Conservation (phyloP, 64 coral and sea anemone genomes). For the Trachythela sp. region DNA sequence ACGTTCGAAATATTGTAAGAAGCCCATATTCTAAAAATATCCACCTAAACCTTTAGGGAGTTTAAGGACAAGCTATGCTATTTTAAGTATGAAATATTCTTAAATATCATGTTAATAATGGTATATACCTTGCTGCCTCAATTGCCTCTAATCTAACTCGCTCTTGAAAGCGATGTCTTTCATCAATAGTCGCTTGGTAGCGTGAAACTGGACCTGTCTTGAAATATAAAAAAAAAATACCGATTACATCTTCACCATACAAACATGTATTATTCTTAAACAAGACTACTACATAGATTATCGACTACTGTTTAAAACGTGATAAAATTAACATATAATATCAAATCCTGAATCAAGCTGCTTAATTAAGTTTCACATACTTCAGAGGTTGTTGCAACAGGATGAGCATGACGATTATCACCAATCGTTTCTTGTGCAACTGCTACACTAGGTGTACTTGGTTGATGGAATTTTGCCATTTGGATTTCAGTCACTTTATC, state of each 20-base stretch:
- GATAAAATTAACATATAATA: too few relatives aligned
- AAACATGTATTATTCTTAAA: too few relatives aligned
- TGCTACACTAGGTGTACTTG: neutral
- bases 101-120: too few relatives aligned
- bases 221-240: neutral
- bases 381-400: neutral
- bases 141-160: constrained; percentile 90
- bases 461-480: neutral
- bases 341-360: too few relatives aligned
- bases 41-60: too few relatives aligned
- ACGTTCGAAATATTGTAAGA: too few relatives aligned
- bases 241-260: neutral
- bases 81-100: neutral
- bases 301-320: too few relatives aligned
- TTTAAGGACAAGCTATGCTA: too few relatives aligned
- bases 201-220: constrained; percentile 75
- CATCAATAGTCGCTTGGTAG: constrained; percentile 85
- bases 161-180: constrained; percentile 95
- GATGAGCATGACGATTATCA: neutral
- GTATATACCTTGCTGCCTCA: constrained; percentile 95
- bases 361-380: neutral
- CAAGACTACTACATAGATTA: too few relatives aligned
- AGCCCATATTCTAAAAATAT: too few relatives aligned
- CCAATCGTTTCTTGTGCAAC: neutral
- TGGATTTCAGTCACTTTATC: constrained; percentile 2